Percentiles rank a stretch among this genome's conserved stretches.
Evolutionary conservation across 2,797 vertebrate species (phyloP).

Genomic region (Sebastes minor): DNA sequence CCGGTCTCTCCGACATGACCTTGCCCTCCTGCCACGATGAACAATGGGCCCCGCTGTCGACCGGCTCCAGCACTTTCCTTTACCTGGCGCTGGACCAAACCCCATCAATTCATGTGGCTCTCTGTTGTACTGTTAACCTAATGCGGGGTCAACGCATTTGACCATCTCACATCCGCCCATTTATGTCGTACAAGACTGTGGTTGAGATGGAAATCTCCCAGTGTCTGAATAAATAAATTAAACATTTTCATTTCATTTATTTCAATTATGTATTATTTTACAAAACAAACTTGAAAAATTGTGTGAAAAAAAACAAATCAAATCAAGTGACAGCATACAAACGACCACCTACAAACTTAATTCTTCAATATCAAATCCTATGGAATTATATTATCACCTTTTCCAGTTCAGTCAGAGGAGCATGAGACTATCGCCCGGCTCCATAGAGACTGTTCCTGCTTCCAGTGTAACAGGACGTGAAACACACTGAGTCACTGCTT

Average conservation of each 20-base stretch:
- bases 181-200: background rate
- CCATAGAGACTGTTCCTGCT: background rate
- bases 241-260: too few species aligned
- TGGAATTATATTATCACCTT: background rate
- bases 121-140: slow-evolving; percentile 8
- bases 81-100: slow-evolving; percentile 48
- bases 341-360: background rate
- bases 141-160: slow-evolving; percentile 32
- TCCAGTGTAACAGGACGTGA: slow-evolving; percentile 22
- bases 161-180: slow-evolving; percentile 12
- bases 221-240: background rate
- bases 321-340: background rate
- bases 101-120: slow-evolving; percentile 20
- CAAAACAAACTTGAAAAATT: background rate
- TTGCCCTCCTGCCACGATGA: slow-evolving; percentile 53
- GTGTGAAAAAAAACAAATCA: background rate
- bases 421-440: background rate
- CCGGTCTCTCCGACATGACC: slow-evolving; percentile 53
- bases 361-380: background rate
- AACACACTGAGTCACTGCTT: slow-evolving; percentile 55
- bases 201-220: background rate
- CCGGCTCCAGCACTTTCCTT: slow-evolving; percentile 61
- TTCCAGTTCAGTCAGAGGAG: background rate
- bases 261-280: background rate
- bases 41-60: slow-evolving; percentile 63